Evolutionary conservation across 2,113 vertebrate species (phyloP).

Genomic region (Cavia porcellus): DNA sequence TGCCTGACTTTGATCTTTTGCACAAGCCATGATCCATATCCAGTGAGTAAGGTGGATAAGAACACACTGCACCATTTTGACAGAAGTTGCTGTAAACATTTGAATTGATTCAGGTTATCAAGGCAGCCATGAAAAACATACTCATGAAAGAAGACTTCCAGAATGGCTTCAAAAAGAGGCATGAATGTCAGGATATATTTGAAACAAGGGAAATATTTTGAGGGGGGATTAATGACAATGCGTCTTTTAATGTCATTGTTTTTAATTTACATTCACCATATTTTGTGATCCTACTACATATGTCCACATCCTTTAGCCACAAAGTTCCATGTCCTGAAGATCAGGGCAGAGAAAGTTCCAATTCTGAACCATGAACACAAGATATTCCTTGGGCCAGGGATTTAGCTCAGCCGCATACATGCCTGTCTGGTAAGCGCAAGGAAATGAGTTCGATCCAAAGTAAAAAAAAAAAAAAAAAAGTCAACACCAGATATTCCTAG

Average conservation of each 20-base stretch:
- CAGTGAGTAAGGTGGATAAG: not conserved
- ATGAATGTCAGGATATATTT: not conserved
- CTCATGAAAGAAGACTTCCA: not conserved
- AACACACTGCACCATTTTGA: not conserved
- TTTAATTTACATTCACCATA: not conserved
- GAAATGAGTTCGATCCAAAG: too few relatives aligned
- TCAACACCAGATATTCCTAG: not conserved
- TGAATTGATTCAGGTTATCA: not conserved
- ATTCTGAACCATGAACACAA: not conserved
- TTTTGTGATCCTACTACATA: not conserved
- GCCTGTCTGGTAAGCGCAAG: too few relatives aligned
- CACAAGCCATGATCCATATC: not conserved
- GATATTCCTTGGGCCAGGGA: not conserved
- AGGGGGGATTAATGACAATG: not conserved
- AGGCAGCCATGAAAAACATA: not conserved
- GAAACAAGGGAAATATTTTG: not conserved
- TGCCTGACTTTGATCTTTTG: not conserved
- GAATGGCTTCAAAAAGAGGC: not conserved
- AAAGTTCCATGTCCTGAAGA: not conserved
- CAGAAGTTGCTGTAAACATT: not conserved
- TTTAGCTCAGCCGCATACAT: too few relatives aligned
- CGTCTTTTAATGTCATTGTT: not conserved
- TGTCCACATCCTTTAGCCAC: not conserved
- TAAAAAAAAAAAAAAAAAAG: too few relatives aligned
- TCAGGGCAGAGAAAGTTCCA: not conserved